Evolutionary conservation across 2,888 invertebrate genomes (phyloP).

Genomic region (Andrena trimmerana): DNA sequence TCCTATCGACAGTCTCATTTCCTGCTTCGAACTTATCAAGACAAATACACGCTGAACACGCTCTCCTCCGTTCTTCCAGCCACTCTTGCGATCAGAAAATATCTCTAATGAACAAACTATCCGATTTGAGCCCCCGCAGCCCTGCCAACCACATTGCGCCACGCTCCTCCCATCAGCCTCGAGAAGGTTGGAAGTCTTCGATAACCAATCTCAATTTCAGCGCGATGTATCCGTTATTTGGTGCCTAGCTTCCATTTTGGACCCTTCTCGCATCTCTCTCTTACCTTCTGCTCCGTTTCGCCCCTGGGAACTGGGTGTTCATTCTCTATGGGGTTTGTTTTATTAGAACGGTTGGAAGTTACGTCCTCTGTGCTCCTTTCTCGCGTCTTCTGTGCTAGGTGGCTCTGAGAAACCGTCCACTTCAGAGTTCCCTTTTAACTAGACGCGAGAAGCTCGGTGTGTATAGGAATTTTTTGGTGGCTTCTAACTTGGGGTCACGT

Average conservation of each 20-base stretch:
- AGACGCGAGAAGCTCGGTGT: too few relatives aligned
- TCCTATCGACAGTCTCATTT: slow-evolving; percentile 80
- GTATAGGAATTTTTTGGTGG: too few relatives aligned
- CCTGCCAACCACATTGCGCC: slow-evolving; percentile 51
- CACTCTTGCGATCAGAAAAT: slow-evolving; percentile 71
- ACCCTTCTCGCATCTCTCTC: slow-evolving; percentile 1
- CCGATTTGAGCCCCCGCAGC: slow-evolving; percentile 69
- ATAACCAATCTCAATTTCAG: slow-evolving; percentile 77
- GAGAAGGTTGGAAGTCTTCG: slow-evolving; percentile 60
- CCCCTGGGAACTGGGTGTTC: background rate
- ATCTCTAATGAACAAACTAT: slow-evolving; percentile 81
- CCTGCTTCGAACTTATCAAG: slow-evolving; percentile 79
- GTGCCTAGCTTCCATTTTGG: slow-evolving; percentile 43
- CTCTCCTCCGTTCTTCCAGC: slow-evolving; percentile 51
- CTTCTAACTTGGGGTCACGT: too few relatives aligned
- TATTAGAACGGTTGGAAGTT: slow-evolving; percentile 33
- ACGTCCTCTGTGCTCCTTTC: background rate
- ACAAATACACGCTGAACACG: slow-evolving; percentile 76
- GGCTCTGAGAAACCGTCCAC: slow-evolving; percentile 7
- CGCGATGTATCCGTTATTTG: slow-evolving; percentile 65
- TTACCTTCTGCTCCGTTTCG: background rate
- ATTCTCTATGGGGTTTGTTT: slow-evolving; percentile 24
- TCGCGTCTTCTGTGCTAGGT: slow-evolving; percentile 1
- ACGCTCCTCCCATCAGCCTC: slow-evolving; percentile 50
- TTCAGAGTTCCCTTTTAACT: background rate